A percentile compares a stretch with the other conserved stretches of the same genome.
phyloP scores from a whole-genome alignment of 2,888 invertebrate genomes.

The Dynastes tityus region DNA sequence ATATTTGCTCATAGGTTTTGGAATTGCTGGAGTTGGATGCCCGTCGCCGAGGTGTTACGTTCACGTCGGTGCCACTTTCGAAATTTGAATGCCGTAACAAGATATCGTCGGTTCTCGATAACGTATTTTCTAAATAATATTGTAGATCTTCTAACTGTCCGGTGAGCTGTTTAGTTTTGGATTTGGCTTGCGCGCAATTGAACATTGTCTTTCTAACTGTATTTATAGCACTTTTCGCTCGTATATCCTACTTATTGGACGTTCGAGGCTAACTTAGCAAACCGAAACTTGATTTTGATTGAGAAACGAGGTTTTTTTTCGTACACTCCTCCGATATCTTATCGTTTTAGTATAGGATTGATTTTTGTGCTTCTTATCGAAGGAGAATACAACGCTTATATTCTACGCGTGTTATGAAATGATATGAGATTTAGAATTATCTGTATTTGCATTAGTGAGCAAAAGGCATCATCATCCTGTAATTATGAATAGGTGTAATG shows the following conservation, averaged over 20 bases:
- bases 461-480: background rate
- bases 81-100: constrained; percentile 36
- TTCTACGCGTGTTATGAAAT: background rate
- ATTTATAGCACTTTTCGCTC: constrained; percentile 22
- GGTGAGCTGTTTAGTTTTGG: constrained; percentile 17
- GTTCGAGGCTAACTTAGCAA: background rate
- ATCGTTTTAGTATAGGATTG: constrained; percentile 5
- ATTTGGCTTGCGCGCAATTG: constrained; percentile 39
- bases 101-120: constrained; percentile 47
- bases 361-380: constrained; percentile 13
- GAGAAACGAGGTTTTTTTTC: background rate
- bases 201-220: constrained; percentile 31
- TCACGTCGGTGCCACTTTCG: constrained; percentile 37
- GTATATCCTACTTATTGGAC: background rate
- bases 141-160: constrained; percentile 42
- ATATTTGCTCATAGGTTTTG: constrained; percentile 35
- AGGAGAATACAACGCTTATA: background rate
- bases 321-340: constrained; percentile 3
- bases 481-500: no score
- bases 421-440: background rate
- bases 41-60: constrained; percentile 29
- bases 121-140: constrained; percentile 47
- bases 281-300: no score
- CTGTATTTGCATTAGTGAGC: background rate
- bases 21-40: constrained; percentile 20